Evolutionary conservation across 2,113 vertebrate species (phyloP).

Genomic region (Burhinus bistriatus): DNA sequence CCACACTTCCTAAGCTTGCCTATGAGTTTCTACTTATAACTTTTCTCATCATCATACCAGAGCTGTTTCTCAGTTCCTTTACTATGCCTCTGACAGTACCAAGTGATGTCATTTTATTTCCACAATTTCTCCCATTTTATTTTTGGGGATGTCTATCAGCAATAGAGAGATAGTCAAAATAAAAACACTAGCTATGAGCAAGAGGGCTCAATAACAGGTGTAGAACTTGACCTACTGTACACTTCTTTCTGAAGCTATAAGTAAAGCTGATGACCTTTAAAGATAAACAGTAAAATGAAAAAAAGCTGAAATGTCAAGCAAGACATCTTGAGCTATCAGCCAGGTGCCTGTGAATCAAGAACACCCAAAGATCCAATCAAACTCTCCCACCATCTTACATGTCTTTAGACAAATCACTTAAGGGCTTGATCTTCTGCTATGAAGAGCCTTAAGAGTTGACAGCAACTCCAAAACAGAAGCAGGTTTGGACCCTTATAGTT

Average conservation of each 20-base stretch:
- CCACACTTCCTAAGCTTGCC: no score
- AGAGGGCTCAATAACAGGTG: not conserved
- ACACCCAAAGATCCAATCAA: slow-evolving; percentile 17
- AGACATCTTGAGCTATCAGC: slow-evolving; percentile 40
- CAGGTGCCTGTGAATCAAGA: slow-evolving; percentile 27
- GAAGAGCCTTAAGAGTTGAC: slow-evolving; percentile 3
- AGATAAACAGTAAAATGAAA: slow-evolving; percentile 8
- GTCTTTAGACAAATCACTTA: slow-evolving; percentile 29
- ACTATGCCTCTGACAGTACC: not conserved
- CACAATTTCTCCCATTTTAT: not conserved
- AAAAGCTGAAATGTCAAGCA: slow-evolving; percentile 57
- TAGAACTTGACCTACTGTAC: not conserved
- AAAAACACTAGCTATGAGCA: not conserved
- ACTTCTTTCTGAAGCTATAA: not conserved
- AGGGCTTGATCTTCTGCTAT: slow-evolving; percentile 17
- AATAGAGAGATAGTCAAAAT: not conserved
- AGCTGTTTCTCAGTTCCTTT: not conserved
- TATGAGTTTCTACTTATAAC: not conserved
- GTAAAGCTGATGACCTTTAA: slow-evolving; percentile 24
- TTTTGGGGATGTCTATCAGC: not conserved
- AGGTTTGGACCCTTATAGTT: not conserved
- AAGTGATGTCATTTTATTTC: not conserved
- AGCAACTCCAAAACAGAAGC: slow-evolving; percentile 17
- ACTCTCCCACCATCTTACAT: not conserved
- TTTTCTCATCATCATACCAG: not conserved